A percentile compares a stretch with the other conserved stretches of the same genome.
phyloP scores from a whole-genome alignment of 2,797 vertebrate species.

The Molossus molossus region DNA sequence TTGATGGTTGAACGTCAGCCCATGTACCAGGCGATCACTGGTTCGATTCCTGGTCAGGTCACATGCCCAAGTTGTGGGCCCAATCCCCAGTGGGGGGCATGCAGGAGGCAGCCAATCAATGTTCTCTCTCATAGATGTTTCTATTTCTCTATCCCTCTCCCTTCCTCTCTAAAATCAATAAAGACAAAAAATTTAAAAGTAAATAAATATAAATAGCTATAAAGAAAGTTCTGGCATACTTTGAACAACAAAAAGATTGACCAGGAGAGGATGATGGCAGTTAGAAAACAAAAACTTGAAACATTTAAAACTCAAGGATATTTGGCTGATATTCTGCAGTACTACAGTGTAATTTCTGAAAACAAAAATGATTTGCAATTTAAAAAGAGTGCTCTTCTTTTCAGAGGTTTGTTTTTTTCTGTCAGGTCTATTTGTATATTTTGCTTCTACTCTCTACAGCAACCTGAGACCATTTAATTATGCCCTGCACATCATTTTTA shows the following conservation, averaged over 20 bases:
- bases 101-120: too few relatives aligned
- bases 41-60: too few relatives aligned
- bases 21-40: too few relatives aligned
- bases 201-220: not conserved
- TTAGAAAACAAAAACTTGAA: slow-evolving; percentile 13
- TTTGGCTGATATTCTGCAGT: slow-evolving; percentile 32
- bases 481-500: slow-evolving; percentile 20
- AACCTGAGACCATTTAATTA: slow-evolving; percentile 51
- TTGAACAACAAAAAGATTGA: slow-evolving; percentile 55
- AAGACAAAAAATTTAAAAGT: too few relatives aligned
- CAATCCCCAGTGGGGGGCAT: too few relatives aligned
- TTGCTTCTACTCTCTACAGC: slow-evolving; percentile 7
- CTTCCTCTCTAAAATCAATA: too few relatives aligned
- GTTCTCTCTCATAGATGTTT: too few relatives aligned
- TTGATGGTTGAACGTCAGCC: too few relatives aligned
- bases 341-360: slow-evolving; percentile 48
- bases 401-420: not conserved
- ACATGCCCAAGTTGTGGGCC: too few relatives aligned
- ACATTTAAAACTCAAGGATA: not conserved
- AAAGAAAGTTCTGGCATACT: slow-evolving; percentile 38
- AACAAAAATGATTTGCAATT: slow-evolving; percentile 42
- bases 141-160: too few relatives aligned
- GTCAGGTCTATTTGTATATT: not conserved
- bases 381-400: not conserved
- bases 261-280: not conserved